Evolutionary conservation across 1,140 invertebrate genomes (phyloP), one percentile per base, ranked within the genome.

Genomic region (Temnothorax nylanderi): DNA sequence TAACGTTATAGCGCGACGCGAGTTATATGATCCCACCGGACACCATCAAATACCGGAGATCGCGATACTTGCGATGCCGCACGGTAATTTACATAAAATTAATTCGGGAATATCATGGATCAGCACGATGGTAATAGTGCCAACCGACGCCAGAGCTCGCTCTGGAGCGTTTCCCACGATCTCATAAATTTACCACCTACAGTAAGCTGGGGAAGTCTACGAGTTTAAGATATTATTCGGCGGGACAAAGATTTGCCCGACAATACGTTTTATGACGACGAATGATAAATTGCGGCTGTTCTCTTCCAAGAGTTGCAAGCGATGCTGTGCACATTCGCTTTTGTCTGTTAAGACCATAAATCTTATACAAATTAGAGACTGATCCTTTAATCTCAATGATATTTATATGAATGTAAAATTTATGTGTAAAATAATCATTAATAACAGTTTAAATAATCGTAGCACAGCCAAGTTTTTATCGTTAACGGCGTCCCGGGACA

Each of bases 211-310:
- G 16, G 6, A 81, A 71, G 56, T 56, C 49, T 71, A 44, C 34
- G 64, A 54, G 32, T 69, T 81, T 81, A 54, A 81, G 76, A 81
- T 51, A 80, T 78, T 65, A 80, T 78, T 65, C 18, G 18, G 21
- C 10, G 18, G 11, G n/a, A 37, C 47, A 34, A 69, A 69, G 62
- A 80, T 80, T 51, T 80, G 18, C 37, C n/a, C 47, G 13, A 32
- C 47, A 81, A 71, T 81, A 26, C 21, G 26, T 81, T 71, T 81
- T 56, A 81, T 41, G 13, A 21, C 34, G n/a, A 16, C 37, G 34
- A 71, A 54, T 81, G 34, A 81, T 41, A 71, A 81, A 81, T 56
- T 5, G 49, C 47, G 64, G n/a, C 34, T 58, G n/a, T 18, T 47
- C 18, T 10, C 16, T 54, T n/a, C n/a, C n/a, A n/a, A n/a, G n/a